Base-by-base conservation (phyloP, 2,113 vertebrate genomes). In the Charadrius vociferus region DNA sequence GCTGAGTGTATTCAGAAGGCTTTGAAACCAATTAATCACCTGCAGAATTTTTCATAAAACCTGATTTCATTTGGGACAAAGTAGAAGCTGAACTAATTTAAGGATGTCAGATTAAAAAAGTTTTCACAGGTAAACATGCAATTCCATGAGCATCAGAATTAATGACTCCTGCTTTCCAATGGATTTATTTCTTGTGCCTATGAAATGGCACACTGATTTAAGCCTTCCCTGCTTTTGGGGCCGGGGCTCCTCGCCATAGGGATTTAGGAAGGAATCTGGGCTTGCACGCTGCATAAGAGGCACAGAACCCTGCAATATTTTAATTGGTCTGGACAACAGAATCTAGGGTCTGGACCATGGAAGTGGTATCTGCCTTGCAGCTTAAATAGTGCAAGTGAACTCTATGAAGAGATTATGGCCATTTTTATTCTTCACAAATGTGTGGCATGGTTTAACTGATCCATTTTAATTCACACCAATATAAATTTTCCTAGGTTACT, bases 1-100 rank as follows among this genome's bases (percentile, higher is more conserved):
- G 71, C 68, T 82, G 81, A 93, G 61, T 70, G 81, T 62, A 87
- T 96, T 95, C 15, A 2, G 53, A 95, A 91, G 73, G 84, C 81
- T 95, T 95, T 91, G 89, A 95, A 97, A 95, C 74, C 91, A 97
- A 97, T 97, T 97, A 97, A 96, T 96, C 86, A 95, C 70, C 66
- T 94, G 50, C 91, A 91, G 74, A 87, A 80, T 88, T 96, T 91
- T 95, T 96, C 91, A 93, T 89, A 88, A 93, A 93, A 83, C 41
- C 71, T 88, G 74, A 96, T 97, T 93, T 95, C 95, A 93, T 94
- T 10, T 95, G 96, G 94, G 97, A 97, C 59, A 86, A 94, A 93
- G 66, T 85, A 85, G 89, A 85, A 97, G 41, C 94, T 96, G 81
- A 94, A 96, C 93, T 93, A 96, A 97, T 95, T 97, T 97, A 86